These are phyloP conservation scores for Mola mola DNA, from an alignment of 2,113 vertebrate genomes.

Conservation along the genomic window DNA sequence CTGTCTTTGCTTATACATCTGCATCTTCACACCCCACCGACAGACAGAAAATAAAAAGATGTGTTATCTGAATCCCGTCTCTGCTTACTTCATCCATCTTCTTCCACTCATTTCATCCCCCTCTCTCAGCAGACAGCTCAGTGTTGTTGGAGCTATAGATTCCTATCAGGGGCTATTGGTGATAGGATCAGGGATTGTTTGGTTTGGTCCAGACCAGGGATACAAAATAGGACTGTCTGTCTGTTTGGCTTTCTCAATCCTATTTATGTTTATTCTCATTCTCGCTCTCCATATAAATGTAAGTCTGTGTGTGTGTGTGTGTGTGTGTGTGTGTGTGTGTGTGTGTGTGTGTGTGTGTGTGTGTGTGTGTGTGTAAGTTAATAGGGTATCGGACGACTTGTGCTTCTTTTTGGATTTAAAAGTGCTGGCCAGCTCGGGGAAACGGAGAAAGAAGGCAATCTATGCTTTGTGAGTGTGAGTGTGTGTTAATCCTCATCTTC, in stretches of 20 bases:
- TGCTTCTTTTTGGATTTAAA: too few relatives aligned
- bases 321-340: slow-evolving; percentile 39
- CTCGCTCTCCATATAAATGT: slow-evolving; percentile 34
- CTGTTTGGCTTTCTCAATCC: slow-evolving; percentile 73
- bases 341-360: slow-evolving; percentile 33
- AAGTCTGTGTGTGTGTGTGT: slow-evolving; percentile 34
- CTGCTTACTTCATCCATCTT: slow-evolving; percentile 49
- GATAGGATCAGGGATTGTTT: slow-evolving; percentile 78
- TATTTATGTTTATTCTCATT: slow-evolving; percentile 66
- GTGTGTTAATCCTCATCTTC: slow-evolving; percentile 75
- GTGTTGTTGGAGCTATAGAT: slow-evolving; percentile 83
- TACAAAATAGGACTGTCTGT: slow-evolving; percentile 71
- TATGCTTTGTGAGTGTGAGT: slow-evolving; percentile 28
- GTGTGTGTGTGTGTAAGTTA: slow-evolving; percentile 34
- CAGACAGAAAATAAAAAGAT: slow-evolving; percentile 56
- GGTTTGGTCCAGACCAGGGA: slow-evolving; percentile 49
- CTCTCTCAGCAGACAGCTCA: slow-evolving; percentile 67
- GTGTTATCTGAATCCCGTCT: slow-evolving; percentile 63
- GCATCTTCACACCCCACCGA: slow-evolving; percentile 54
- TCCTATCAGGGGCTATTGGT: slow-evolving; percentile 66
- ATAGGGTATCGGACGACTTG: too few relatives aligned
- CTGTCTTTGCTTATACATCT: slow-evolving; percentile 37
- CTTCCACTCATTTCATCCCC: slow-evolving; percentile 35
- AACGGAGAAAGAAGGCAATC: slow-evolving; percentile 35
- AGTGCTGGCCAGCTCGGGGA: slow-evolving; percentile 39